Conservation (phyloP, 2,888 invertebrate genomes). For the Scrobipalpa costella region DNA sequence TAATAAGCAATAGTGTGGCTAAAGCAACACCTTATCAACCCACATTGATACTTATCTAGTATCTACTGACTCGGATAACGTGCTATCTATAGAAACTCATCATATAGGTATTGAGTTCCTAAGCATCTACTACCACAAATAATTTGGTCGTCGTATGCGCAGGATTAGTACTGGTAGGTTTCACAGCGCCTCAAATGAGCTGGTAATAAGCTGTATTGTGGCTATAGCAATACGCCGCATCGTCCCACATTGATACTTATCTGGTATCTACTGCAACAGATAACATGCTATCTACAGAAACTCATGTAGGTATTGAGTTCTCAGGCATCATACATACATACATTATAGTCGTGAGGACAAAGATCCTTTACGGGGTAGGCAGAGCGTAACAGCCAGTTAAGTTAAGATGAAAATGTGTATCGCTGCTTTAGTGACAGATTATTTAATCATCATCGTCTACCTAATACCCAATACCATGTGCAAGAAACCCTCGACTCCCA, state of each 20-base stretch:
- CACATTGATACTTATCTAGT: conserved; percentile 15
- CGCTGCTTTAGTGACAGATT: too few species aligned
- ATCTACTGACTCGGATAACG: not conserved
- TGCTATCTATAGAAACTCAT: not conserved
- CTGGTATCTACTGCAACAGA: not conserved
- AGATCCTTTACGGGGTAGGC: too few species aligned
- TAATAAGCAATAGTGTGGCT: too few species aligned
- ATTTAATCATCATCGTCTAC: too few species aligned
- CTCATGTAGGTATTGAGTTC: not conserved
- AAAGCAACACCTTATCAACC: conserved; percentile 24
- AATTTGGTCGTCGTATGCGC: conserved; percentile 35
- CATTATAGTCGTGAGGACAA: too few species aligned
- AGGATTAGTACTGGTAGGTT: conserved; percentile 34
- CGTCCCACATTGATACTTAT: conserved; percentile 17
- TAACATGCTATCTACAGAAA: not conserved
- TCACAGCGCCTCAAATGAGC: conserved; percentile 32
- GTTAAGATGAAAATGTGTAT: too few species aligned
- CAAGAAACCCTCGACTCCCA: too few species aligned
- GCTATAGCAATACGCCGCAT: conserved; percentile 25
- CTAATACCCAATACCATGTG: too few species aligned
- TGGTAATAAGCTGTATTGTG: conserved; percentile 30
- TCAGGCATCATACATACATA: too few species aligned
- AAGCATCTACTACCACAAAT: conserved; percentile 13
- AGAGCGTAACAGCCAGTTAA: too few species aligned
- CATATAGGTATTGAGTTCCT: too few species aligned